Conservation (phyloP, 2,797 vertebrate species). For the Gambelia wislizenii region DNA sequence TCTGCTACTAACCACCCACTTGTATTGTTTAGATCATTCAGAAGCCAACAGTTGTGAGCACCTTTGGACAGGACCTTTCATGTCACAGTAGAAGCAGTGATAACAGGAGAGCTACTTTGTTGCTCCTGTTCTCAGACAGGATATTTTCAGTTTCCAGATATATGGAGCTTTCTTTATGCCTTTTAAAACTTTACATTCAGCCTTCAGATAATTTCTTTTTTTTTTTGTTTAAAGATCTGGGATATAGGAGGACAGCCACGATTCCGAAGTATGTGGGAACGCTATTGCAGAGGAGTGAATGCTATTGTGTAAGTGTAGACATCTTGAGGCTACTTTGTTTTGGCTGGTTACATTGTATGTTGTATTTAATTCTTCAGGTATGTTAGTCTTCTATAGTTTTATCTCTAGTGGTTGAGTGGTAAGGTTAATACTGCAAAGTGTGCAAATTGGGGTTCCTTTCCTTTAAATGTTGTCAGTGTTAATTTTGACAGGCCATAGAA, state of each 20-base stretch:
- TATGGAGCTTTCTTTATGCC: neutral
- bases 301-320: slow-evolving; percentile 93
- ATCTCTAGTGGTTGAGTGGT: neutral
- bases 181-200: slow-evolving; percentile 22
- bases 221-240: slow-evolving; percentile 88
- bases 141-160: neutral
- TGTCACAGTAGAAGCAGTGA: neutral
- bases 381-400: neutral
- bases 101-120: neutral
- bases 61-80: neutral
- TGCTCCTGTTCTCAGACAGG: neutral
- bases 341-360: neutral
- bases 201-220: slow-evolving; percentile 11
- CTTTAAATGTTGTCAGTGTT: neutral
- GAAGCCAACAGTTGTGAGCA: neutral
- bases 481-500: neutral
- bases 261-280: slow-evolving; percentile 99
- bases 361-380: neutral
- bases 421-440: neutral
- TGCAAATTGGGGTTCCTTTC: neutral
- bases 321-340: neutral
- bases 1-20: neutral
- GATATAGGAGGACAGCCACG: slow-evolving; percentile 98
- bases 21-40: neutral
- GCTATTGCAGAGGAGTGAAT: slow-evolving; percentile 97